These are phyloP conservation scores for Baronia brevicornis DNA, from an alignment of 2,888 invertebrate genomes.

Conservation along the genomic window DNA sequence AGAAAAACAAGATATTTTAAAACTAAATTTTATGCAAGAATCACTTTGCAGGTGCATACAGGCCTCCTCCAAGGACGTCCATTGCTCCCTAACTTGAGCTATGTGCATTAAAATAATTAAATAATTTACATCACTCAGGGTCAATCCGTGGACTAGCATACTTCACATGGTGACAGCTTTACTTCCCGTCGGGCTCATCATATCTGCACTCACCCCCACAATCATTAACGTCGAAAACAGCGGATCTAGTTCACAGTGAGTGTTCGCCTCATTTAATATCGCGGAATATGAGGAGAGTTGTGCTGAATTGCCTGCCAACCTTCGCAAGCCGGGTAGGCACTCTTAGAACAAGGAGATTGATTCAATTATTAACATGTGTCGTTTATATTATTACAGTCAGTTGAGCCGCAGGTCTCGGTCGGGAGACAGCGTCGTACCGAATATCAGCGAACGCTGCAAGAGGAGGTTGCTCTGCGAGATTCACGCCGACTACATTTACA, in stretches of 20 bases:
- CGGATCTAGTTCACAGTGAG: constrained; percentile 34
- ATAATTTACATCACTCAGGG: constrained; percentile 27
- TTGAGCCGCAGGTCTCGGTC: constrained; percentile 29
- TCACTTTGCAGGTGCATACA: too few relatives aligned
- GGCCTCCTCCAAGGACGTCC: too few relatives aligned
- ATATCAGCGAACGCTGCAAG: constrained; percentile 55
- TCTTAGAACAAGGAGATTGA: too few relatives aligned
- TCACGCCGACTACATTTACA: constrained; percentile 46
- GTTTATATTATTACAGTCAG: constrained; percentile 24
- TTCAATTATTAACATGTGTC: background rate
- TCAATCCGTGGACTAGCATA: constrained; percentile 77
- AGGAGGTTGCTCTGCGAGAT: constrained; percentile 58
- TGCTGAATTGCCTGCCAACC: too few relatives aligned
- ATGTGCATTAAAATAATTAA: too few relatives aligned
- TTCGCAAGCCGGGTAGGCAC: too few relatives aligned
- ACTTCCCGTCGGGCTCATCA: constrained; percentile 81
- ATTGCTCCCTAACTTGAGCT: too few relatives aligned
- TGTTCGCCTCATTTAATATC: constrained; percentile 10
- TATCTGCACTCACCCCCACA: constrained; percentile 82
- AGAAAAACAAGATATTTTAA: too few relatives aligned
- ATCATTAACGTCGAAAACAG: constrained; percentile 74
- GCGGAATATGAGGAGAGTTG: background rate
- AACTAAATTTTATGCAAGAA: too few relatives aligned
- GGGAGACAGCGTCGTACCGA: constrained; percentile 23
- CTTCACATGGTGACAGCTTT: constrained; percentile 80